Evolutionary conservation across 2,113 vertebrate species (phyloP).

Genomic region (Aldabrachelys gigantea): DNA sequence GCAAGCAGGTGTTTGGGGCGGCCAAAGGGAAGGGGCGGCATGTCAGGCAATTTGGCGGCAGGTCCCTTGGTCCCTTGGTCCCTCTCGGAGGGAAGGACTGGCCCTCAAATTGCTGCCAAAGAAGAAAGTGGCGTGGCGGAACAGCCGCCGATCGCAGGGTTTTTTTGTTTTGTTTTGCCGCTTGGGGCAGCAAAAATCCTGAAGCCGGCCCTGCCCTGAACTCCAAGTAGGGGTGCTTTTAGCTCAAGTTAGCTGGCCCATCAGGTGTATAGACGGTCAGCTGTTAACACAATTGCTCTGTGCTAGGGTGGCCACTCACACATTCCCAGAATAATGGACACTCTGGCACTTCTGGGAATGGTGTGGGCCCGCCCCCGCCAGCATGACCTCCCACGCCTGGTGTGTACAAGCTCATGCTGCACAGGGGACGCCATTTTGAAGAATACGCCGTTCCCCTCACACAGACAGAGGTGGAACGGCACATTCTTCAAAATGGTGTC

Average conservation of each 20-base stretch:
- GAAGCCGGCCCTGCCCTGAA: too few relatives aligned
- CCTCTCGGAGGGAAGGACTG: too few relatives aligned
- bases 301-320: background rate
- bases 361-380: background rate
- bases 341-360: background rate
- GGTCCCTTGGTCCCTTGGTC: too few relatives aligned
- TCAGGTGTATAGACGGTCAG: background rate
- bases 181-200: too few relatives aligned
- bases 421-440: background rate
- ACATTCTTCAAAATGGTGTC: background rate
- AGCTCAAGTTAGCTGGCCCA: background rate
- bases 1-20: too few relatives aligned
- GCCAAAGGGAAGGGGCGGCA: too few relatives aligned
- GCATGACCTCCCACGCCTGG: background rate
- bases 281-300: background rate
- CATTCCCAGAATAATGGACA: background rate
- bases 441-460: background rate
- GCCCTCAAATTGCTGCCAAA: too few relatives aligned
- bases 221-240: background rate
- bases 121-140: too few relatives aligned
- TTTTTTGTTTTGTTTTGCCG: too few relatives aligned
- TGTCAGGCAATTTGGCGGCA: too few relatives aligned
- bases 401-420: background rate
- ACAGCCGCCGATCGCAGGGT: too few relatives aligned
- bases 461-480: background rate